A percentile compares a stretch with the other conserved stretches of the same genome.
Conservation (phyloP, 2,113 vertebrate species). For the Pachyramphus minor region DNA sequence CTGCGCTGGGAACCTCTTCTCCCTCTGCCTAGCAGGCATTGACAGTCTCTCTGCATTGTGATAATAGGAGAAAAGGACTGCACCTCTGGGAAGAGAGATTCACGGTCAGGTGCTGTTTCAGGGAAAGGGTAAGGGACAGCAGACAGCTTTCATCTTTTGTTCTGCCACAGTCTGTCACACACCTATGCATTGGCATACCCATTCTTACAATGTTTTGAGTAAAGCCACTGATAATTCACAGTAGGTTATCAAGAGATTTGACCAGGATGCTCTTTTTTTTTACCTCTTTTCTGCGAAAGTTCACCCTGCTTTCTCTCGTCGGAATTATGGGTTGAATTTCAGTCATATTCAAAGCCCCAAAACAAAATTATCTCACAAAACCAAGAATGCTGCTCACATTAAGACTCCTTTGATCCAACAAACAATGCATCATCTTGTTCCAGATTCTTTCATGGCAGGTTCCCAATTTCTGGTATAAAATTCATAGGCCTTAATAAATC, state of each 20-base stretch:
- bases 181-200: neutral
- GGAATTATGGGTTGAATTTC: neutral
- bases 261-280: neutral
- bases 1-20: neutral
- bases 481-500: constrained; percentile 19
- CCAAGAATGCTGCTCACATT: neutral
- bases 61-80: neutral
- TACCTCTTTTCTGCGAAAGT: neutral
- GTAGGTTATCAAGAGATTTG: neutral
- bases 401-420: neutral
- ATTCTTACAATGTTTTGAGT: neutral
- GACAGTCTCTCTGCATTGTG: neutral
- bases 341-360: neutral
- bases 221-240: neutral
- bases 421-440: neutral
- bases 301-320: neutral
- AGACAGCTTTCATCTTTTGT: neutral
- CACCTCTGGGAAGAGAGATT: neutral
- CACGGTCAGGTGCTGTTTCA: neutral
- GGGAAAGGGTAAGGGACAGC: neutral
- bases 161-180: neutral
- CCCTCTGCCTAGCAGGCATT: neutral
- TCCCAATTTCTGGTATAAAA: neutral
- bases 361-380: neutral
- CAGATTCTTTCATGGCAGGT: neutral